These are phyloP conservation scores for Scomber scombrus DNA, from an alignment of 2,113 vertebrate species.

Conservation along the genomic window DNA sequence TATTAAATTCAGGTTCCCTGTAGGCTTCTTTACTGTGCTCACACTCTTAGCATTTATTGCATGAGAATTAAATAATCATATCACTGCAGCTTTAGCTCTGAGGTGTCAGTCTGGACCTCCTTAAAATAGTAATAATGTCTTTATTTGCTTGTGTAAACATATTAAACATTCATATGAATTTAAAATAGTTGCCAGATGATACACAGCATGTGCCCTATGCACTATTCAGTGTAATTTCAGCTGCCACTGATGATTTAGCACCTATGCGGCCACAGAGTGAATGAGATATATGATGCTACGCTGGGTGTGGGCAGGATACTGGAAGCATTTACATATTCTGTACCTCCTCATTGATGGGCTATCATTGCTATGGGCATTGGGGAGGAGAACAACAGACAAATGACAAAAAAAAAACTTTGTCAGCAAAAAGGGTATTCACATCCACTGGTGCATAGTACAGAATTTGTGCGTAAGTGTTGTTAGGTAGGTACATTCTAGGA, in stretches of 20 bases:
- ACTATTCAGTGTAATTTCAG: slow-evolving; percentile 46
- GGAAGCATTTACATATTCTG: slow-evolving; percentile 53
- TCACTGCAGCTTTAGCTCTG: slow-evolving; percentile 7
- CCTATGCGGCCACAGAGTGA: slow-evolving; percentile 23
- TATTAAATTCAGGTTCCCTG: slow-evolving; percentile 42
- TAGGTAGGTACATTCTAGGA: slow-evolving; percentile 3
- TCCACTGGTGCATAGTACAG: neutral
- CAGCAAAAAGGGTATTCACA: slow-evolving; percentile 34
- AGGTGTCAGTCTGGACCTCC: neutral
- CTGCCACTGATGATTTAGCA: slow-evolving; percentile 55
- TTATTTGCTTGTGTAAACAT: neutral
- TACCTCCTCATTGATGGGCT: slow-evolving; percentile 42
- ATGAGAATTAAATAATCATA: slow-evolving; percentile 45
- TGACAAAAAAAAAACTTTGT: slow-evolving; percentile 16
- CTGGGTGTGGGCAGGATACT: slow-evolving; percentile 12
- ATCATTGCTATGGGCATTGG: slow-evolving; percentile 23
- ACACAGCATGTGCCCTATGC: neutral
- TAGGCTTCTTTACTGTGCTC: slow-evolving; percentile 2
- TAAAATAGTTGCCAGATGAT: slow-evolving; percentile 23
- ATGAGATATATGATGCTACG: slow-evolving; percentile 36
- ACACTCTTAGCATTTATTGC: slow-evolving; percentile 23
- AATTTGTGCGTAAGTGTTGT: slow-evolving; percentile 28
- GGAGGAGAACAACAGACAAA: slow-evolving; percentile 32
- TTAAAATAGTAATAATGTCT: slow-evolving; percentile 3
- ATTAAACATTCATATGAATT: slow-evolving; percentile 4